Percentiles rank a stretch among this genome's conserved stretches.
Conservation (phyloP, 2,888 invertebrate genomes). For the Phengaris alcon region DNA sequence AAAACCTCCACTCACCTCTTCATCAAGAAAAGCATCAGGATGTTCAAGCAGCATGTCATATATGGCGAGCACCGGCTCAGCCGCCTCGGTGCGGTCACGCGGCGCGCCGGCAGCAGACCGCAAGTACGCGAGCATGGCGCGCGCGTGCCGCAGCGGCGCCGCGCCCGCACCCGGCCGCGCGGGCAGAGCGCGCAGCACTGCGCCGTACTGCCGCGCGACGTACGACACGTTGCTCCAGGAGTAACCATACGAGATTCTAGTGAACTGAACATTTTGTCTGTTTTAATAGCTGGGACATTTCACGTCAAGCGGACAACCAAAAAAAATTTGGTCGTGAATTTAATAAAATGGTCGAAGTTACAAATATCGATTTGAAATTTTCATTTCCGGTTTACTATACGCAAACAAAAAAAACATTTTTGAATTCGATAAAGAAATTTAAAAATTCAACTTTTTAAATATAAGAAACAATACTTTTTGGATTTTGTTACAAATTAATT, state of each 20-base stretch:
- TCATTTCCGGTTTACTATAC: too few relatives aligned
- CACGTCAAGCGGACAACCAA: too few relatives aligned
- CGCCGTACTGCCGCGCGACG: conserved; percentile 77
- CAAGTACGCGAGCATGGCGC: conserved; percentile 79
- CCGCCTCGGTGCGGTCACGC: conserved; percentile 72
- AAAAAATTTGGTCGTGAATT: too few relatives aligned
- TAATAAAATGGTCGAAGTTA: too few relatives aligned
- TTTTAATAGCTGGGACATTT: not conserved
- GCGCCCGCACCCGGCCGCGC: conserved; percentile 83
- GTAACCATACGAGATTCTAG: conserved; percentile 79
- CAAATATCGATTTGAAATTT: too few relatives aligned
- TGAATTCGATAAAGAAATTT: too few relatives aligned
- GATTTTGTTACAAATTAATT: too few relatives aligned
- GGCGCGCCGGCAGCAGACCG: conserved; percentile 58
- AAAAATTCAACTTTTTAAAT: too few relatives aligned
- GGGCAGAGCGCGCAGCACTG: conserved; percentile 72
- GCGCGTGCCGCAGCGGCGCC: conserved; percentile 77
- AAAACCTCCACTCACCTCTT: conserved; percentile 75
- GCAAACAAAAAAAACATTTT: too few relatives aligned
- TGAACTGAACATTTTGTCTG: conserved; percentile 49
- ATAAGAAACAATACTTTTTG: too few relatives aligned
- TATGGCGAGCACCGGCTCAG: conserved; percentile 82
- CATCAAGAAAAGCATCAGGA: conserved; percentile 84
- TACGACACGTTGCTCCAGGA: conserved; percentile 79
- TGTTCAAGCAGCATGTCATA: conserved; percentile 63